Evolutionary conservation across 2,113 vertebrate species (phyloP).

Genomic region (Thamnaconus septentrionalis): DNA sequence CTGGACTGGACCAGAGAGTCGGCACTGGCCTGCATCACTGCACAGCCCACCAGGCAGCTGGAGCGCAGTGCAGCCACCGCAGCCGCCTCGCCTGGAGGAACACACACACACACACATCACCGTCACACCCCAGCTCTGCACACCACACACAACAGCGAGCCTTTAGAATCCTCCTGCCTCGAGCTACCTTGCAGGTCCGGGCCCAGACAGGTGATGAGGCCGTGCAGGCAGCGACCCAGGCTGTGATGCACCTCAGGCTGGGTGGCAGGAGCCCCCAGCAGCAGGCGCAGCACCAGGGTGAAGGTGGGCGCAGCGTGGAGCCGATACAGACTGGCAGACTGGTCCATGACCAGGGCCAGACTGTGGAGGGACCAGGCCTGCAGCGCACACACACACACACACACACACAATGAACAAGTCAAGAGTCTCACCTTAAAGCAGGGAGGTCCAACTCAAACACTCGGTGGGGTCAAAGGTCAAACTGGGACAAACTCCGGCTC

Average conservation of each 20-base stretch:
- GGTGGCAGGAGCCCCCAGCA: slow-evolving; percentile 84
- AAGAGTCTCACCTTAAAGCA: too few relatives aligned
- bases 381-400: not conserved
- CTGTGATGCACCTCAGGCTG: slow-evolving; percentile 85
- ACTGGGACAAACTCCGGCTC: not conserved
- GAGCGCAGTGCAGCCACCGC: slow-evolving; percentile 77
- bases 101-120: not conserved
- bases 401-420: too few relatives aligned
- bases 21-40: slow-evolving; percentile 86
- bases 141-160: too few relatives aligned
- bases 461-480: not conserved
- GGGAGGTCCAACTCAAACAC: too few relatives aligned
- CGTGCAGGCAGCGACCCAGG: slow-evolving; percentile 63
- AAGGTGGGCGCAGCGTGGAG: slow-evolving; percentile 84
- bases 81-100: not conserved
- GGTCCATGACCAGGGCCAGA: slow-evolving; percentile 84
- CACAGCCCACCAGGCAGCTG: slow-evolving; percentile 85
- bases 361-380: slow-evolving; percentile 88
- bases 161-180: too few relatives aligned
- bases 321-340: slow-evolving; percentile 82
- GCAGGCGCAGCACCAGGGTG: slow-evolving; percentile 81
- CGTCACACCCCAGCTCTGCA: too few relatives aligned
- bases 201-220: slow-evolving; percentile 70
- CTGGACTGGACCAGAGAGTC: slow-evolving; percentile 88
- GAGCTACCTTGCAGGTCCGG: slow-evolving; percentile 69